A percentile compares a stretch with the other conserved stretches of the same genome.
These are phyloP conservation scores for Brachyopa scutellaris DNA, from an alignment of 2,888 invertebrate genomes.

Conservation along the genomic window DNA sequence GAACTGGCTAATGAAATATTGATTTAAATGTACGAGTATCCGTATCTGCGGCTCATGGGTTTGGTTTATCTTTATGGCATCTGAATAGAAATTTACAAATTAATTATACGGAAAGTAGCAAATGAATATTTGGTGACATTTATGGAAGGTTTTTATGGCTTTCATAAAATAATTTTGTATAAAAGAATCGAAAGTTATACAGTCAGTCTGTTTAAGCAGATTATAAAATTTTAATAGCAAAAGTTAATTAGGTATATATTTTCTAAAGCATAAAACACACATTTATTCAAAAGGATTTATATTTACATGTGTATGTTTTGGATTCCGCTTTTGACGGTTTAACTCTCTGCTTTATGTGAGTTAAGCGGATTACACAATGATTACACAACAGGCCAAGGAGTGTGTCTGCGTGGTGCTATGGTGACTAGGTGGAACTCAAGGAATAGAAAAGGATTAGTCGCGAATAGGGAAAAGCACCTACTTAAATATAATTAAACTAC, in stretches of 20 bases:
- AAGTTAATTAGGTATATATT: not conserved
- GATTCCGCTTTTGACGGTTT: too few species aligned
- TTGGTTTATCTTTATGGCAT: slow-evolving; percentile 54
- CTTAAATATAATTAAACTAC: too few species aligned
- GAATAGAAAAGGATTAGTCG: too few species aligned
- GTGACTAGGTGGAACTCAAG: too few species aligned
- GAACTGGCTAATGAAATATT: slow-evolving; percentile 32
- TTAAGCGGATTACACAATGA: slow-evolving; percentile 22
- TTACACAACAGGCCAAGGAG: slow-evolving; percentile 15
- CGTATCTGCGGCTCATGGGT: slow-evolving; percentile 32
- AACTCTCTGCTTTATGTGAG: not conserved
- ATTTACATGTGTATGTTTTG: not conserved
- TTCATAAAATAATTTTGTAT: not conserved
- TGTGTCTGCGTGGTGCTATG: too few species aligned
- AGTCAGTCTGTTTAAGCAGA: not conserved
- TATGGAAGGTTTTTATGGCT: slow-evolving; percentile 25
- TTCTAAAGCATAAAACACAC: not conserved
- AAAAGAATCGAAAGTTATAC: not conserved
- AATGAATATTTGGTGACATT: slow-evolving; percentile 26
- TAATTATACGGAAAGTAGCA: slow-evolving; percentile 24
- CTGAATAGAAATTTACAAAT: slow-evolving; percentile 56
- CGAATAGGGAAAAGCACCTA: too few species aligned
- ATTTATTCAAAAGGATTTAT: not conserved
- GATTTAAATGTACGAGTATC: slow-evolving; percentile 21
- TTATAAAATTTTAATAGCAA: too few species aligned